These are phyloP conservation scores for Cyanoderma ruficeps DNA, from an alignment of 2,113 vertebrate species.

Conservation along the genomic window DNA sequence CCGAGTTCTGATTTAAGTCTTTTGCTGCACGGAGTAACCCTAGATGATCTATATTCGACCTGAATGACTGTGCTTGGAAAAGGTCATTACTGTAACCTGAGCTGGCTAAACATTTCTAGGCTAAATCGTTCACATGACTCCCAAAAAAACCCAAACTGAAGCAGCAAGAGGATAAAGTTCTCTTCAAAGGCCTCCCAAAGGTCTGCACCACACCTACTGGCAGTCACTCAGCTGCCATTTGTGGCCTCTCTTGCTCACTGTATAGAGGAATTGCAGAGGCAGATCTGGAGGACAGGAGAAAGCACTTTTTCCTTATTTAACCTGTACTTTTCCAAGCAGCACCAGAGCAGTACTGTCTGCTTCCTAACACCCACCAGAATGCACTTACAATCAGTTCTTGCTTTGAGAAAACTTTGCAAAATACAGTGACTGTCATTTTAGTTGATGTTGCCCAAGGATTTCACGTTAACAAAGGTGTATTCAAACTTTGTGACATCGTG, in stretches of 20 bases:
- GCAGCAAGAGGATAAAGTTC: slow-evolving; percentile 9
- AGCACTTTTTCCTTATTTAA: not conserved
- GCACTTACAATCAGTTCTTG: not conserved
- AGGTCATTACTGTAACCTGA: slow-evolving; percentile 63
- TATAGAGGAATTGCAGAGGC: not conserved
- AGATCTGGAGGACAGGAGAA: not conserved
- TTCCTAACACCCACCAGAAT: not conserved
- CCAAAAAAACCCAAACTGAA: not conserved
- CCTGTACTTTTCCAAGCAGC: not conserved
- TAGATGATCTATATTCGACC: slow-evolving; percentile 67
- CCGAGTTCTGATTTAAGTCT: not conserved
- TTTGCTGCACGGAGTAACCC: slow-evolving; percentile 29
- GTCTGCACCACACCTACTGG: not conserved
- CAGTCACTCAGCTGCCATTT: not conserved
- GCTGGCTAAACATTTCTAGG: not conserved
- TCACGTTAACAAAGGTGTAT: not conserved
- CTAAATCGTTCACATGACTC: not conserved
- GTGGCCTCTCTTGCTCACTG: not conserved
- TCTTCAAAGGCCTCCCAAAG: not conserved
- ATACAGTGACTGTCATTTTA: not conserved
- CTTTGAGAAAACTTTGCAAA: not conserved
- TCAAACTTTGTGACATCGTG: not conserved
- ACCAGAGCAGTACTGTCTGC: not conserved
- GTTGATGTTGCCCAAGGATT: not conserved
- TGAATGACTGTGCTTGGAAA: slow-evolving; percentile 17